These are phyloP conservation scores for Liolophura sinensis DNA, from an alignment of 1,140 invertebrate species.

Conservation along the genomic window DNA sequence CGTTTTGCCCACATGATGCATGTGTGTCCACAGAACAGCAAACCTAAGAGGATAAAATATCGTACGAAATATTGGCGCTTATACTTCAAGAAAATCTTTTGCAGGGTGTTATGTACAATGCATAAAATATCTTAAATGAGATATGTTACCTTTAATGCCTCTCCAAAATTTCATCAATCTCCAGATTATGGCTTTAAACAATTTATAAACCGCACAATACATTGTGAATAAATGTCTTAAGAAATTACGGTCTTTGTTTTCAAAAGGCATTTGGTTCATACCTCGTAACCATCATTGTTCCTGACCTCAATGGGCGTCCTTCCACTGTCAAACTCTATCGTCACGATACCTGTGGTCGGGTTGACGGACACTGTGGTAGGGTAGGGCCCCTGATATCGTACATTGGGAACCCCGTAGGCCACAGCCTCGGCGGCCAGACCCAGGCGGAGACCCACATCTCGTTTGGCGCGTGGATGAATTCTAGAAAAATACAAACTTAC, in stretches of 20 bases:
- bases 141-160: no score
- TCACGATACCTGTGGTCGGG: neutral
- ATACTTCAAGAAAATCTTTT: no score
- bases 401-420: slow-evolving; percentile 18
- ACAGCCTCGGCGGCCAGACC: slow-evolving; percentile 21
- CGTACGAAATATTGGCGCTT: no score
- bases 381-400: slow-evolving; percentile 13
- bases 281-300: slow-evolving; percentile 15
- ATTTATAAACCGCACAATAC: no score
- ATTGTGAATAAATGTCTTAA: no score
- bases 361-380: slow-evolving; percentile 9
- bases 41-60: no score
- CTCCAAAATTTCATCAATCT: no score
- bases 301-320: slow-evolving; percentile 11
- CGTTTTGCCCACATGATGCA: no score
- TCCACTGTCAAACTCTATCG: slow-evolving; percentile 21
- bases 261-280: neutral
- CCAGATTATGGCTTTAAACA: neutral
- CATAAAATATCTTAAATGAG: no score
- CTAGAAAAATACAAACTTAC: slow-evolving; percentile 8
- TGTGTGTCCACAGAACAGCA: no score
- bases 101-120: no score
- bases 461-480: slow-evolving; percentile 31
- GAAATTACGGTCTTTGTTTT: no score
- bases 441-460: slow-evolving; percentile 24